Evolutionary conservation across 1,140 invertebrate genomes (phyloP), one percentile per base, ranked within the genome.

Genomic region (Elysia chlorotica): DNA sequence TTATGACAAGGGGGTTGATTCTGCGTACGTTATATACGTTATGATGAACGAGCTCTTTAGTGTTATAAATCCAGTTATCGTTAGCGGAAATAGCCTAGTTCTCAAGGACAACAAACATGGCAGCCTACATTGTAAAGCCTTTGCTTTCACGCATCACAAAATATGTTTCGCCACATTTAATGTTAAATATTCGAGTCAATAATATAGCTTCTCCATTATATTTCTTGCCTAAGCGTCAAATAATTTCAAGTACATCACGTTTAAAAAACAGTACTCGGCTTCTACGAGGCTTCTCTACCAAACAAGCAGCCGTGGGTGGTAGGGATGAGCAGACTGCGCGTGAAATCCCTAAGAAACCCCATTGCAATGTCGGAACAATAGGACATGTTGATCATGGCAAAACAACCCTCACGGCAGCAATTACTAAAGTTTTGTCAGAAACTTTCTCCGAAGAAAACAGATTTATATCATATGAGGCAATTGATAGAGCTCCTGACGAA

Each of bases 381-480:
- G 98, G 97, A 0, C 98, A 99, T 89, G 96, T 99, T 25, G 97
- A 99, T 90, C 97, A 99, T 89, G 96, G 97, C 0, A 99, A 99
- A 89, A 98, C 97, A 1, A 99, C 97, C 0, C 87, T 99, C 6
- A 99, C 97, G 33, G 95, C 97, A 25, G 97, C 98, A 5, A 98
- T 99, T 70, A 99, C 77, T 0, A 94, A 79, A 75, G 78, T 81
- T 0, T 62, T 82, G n/a, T 67, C 81, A 31, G 74, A 80, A 30
- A 25, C 25, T 5, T 56, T 63, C 6, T n/a, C 48, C n/a, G 73
- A 53, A 10, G 67, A 70, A 57, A 92, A 95, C 0, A 91, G 92
- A 81, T 95, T 89, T 85, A 88, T 94, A 25, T 90, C 92, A 3
- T 99, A 96, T 86, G 95, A 97, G 78, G 91, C 97, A 84, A 99